These are phyloP conservation scores for Andrena hattorfiana DNA, from an alignment of 2,888 invertebrate genomes.

Conservation along the genomic window DNA sequence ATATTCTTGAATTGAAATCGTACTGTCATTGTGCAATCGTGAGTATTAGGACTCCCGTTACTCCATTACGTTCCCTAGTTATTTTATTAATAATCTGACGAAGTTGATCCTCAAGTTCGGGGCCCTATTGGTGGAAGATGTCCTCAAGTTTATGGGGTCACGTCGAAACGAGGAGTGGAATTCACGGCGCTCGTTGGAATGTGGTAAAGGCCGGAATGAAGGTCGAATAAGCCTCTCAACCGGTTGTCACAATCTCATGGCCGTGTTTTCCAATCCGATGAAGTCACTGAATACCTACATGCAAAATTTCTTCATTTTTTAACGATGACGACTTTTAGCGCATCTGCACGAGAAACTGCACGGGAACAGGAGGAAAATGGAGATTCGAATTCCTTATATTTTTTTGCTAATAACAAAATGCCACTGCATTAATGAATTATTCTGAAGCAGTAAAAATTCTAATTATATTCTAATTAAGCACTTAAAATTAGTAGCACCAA, in stretches of 20 bases:
- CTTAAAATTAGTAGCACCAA: too few species aligned
- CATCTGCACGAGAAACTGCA: neutral
- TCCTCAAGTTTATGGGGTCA: conserved; percentile 66
- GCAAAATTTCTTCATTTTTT: conserved; percentile 17
- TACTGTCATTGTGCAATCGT: neutral
- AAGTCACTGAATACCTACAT: conserved; percentile 36
- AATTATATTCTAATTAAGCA: too few species aligned
- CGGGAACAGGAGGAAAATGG: neutral
- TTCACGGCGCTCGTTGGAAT: conserved; percentile 76
- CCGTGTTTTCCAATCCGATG: conserved; percentile 58
- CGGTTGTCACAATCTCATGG: conserved; percentile 53
- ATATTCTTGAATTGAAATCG: neutral
- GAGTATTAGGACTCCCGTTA: neutral
- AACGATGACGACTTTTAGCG: conserved; percentile 27
- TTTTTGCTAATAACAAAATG: neutral
- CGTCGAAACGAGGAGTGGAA: conserved; percentile 73
- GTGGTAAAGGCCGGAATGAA: conserved; percentile 82
- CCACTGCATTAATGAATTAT: neutral
- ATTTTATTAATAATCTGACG: neutral
- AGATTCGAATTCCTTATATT: neutral
- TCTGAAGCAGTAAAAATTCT: neutral
- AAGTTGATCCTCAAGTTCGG: neutral
- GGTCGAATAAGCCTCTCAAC: conserved; percentile 72
- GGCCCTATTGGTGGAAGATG: conserved; percentile 10
- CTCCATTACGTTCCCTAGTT: neutral